phyloP scores from a whole-genome alignment of 2,888 invertebrate genomes.

The Halictus ligatus region DNA sequence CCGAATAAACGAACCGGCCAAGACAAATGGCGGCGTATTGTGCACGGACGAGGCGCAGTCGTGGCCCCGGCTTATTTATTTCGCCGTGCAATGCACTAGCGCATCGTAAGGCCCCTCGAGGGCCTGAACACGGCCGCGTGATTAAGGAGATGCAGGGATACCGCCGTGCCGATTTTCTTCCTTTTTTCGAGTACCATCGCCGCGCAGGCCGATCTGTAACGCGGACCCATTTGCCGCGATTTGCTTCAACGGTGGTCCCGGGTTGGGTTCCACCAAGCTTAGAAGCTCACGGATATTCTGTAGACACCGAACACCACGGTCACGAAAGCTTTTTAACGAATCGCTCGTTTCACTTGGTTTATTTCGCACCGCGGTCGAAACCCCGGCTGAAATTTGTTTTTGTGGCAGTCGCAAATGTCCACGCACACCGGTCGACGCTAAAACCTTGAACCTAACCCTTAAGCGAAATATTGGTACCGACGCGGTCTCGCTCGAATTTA shows the following conservation, averaged over 20 bases:
- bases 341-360: background rate
- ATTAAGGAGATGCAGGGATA: slow-evolving; percentile 72
- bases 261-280: background rate
- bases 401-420: background rate
- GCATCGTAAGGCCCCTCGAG: slow-evolving; percentile 48
- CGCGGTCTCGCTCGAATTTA: too few species aligned
- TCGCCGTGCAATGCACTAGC: slow-evolving; percentile 40
- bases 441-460: too few species aligned
- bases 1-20: slow-evolving; percentile 73
- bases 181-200: slow-evolving; percentile 39
- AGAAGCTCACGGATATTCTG: background rate
- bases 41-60: slow-evolving; percentile 61
- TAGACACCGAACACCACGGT: background rate
- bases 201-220: slow-evolving; percentile 46
- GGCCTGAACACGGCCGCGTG: slow-evolving; percentile 65
- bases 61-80: slow-evolving; percentile 68
- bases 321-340: background rate
- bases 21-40: slow-evolving; percentile 76
- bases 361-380: background rate
- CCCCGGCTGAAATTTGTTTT: background rate
- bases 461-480: too few species aligned
- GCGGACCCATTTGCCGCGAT: slow-evolving; percentile 61
- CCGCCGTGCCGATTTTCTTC: slow-evolving; percentile 50
- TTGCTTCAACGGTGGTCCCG: slow-evolving; percentile 36
- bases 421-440: too few species aligned